Conservation (phyloP, 2,888 invertebrate species). For the Bursaphelenchus okinawaensis region DNA sequence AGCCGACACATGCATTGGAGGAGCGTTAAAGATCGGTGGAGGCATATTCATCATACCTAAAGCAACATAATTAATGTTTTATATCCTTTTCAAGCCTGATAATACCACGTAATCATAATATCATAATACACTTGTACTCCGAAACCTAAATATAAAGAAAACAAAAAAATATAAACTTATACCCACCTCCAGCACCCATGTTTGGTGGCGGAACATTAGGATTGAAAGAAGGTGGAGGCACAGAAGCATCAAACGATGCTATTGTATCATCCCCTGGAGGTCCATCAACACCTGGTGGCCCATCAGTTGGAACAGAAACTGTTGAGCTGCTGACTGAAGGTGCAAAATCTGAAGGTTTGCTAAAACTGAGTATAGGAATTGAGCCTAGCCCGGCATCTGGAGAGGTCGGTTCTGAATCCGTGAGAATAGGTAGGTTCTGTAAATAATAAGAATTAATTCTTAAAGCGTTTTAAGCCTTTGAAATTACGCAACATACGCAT, state of each 20-base stretch:
- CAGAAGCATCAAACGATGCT: constrained; percentile 16
- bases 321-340: not conserved
- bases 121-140: not conserved
- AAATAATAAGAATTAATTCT: not conserved
- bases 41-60: constrained; percentile 18
- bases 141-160: no score
- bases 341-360: not conserved
- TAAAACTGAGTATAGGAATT: not conserved
- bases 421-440: not conserved
- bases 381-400: not conserved
- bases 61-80: not conserved
- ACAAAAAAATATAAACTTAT: no score
- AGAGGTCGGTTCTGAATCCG: not conserved
- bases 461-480: not conserved
- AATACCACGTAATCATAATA: no score
- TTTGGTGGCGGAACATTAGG: constrained; percentile 23
- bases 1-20: constrained; percentile 11
- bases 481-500: not conserved
- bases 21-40: constrained; percentile 8
- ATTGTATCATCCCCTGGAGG: constrained; percentile 14
- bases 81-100: no score
- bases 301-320: not conserved
- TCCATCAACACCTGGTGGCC: constrained; percentile 14
- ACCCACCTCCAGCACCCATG: not conserved
- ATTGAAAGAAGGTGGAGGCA: constrained; percentile 23